Percentiles rank a stretch among this genome's conserved stretches.
Conservation (phyloP, 2,797 vertebrate genomes). For the Pangasius larnaudii region DNA sequence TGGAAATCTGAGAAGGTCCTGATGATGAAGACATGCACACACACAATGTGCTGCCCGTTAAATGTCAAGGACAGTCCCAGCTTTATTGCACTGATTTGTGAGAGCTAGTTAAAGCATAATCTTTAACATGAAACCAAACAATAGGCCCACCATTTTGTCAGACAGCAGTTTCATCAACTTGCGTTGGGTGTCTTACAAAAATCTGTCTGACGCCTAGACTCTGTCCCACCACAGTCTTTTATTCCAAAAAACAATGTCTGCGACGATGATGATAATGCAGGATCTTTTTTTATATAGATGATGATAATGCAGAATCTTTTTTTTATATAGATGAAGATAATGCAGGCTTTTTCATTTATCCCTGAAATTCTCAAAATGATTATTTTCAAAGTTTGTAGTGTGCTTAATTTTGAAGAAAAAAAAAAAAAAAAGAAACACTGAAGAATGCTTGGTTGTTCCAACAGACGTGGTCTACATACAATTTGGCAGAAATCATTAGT, state of each 20-base stretch:
- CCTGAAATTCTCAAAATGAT: neutral
- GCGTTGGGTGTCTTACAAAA: neutral
- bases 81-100: neutral
- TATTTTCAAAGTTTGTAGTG: neutral
- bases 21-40: neutral
- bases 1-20: conserved; percentile 6
- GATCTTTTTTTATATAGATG: neutral
- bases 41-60: neutral
- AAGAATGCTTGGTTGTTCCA: neutral
- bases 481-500: neutral
- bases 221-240: neutral
- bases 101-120: neutral
- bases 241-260: neutral
- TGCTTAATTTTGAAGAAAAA: neutral
- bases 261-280: neutral
- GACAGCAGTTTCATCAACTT: neutral
- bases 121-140: neutral
- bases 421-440: neutral
- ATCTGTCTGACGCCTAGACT: neutral
- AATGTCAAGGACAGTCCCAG: neutral
- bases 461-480: neutral
- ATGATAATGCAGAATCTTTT: neutral
- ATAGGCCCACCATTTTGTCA: neutral
- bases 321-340: neutral
- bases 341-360: too few species aligned